Evolutionary conservation across 2,888 invertebrate species (phyloP).

Genomic region (Ashinkailepas kermadecensis): DNA sequence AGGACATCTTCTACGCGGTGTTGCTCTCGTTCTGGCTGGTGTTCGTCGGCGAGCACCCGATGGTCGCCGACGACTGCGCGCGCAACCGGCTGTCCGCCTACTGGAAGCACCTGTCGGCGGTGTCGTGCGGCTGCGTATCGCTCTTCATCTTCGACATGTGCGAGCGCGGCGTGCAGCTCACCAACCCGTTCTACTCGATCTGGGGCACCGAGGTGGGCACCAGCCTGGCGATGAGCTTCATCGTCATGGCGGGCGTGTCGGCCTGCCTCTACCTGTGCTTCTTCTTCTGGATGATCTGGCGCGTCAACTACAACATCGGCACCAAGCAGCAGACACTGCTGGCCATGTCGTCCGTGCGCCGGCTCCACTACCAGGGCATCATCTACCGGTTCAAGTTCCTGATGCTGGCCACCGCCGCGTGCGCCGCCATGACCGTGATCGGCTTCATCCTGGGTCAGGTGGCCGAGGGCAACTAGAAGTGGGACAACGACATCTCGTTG

Average conservation of each 20-base stretch:
- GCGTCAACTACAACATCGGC: constrained; percentile 65
- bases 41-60: constrained; percentile 96
- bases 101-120: constrained; percentile 91
- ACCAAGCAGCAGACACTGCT: constrained; percentile 77
- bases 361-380: constrained; percentile 88
- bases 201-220: constrained; percentile 91
- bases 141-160: constrained; percentile 94
- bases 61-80: constrained; percentile 55
- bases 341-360: constrained; percentile 82
- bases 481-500: constrained; percentile 77
- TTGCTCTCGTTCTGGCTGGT: constrained; percentile 96
- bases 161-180: constrained; percentile 88
- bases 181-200: constrained; percentile 96
- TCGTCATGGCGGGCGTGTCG: constrained; percentile 83
- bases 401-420: constrained; percentile 87
- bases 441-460: constrained; percentile 92
- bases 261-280: constrained; percentile 88
- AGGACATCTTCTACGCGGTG: constrained; percentile 93
- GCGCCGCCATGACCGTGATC: constrained; percentile 87
- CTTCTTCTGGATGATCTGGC: constrained; percentile 84
- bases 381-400: constrained; percentile 97
- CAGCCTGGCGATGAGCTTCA: constrained; percentile 77
- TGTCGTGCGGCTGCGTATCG: constrained; percentile 79
- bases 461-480: constrained; percentile 89
- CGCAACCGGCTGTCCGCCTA: constrained; percentile 74